These are phyloP conservation scores for Phenacoccus solenopsis DNA, from an alignment of 1,140 invertebrate species.

Conservation along the genomic window DNA sequence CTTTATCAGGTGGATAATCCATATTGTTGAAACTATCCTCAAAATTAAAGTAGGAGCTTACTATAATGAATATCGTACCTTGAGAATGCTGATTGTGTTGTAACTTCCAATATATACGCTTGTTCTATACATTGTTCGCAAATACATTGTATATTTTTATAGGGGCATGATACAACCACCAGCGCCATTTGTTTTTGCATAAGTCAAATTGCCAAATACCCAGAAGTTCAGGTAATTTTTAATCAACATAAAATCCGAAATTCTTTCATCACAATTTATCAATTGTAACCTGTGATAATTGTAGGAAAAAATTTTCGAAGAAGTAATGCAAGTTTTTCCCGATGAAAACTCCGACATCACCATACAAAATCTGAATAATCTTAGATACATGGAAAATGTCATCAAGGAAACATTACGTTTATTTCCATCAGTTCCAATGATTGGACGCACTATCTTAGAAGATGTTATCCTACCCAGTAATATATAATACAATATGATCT, in stretches of 20 bases:
- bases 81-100: no score
- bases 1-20: no score
- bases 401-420: slow-evolving; percentile 48
- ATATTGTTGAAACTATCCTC: no score
- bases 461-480: slow-evolving; percentile 24
- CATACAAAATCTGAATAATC: slow-evolving; percentile 35
- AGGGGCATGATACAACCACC: slow-evolving; percentile 30
- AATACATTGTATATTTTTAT: slow-evolving; percentile 12
- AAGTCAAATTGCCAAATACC: slow-evolving; percentile 26
- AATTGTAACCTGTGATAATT: neutral
- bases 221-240: slow-evolving; percentile 26
- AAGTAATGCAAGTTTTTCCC: slow-evolving; percentile 9
- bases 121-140: no score
- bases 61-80: no score
- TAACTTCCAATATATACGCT: no score
- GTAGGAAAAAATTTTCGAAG: slow-evolving; percentile 19
- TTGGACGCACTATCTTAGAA: slow-evolving; percentile 37
- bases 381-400: slow-evolving; percentile 47
- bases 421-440: slow-evolving; percentile 44
- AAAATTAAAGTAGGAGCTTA: no score
- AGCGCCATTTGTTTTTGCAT: slow-evolving; percentile 28
- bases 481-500: slow-evolving; percentile 24
- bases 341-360: neutral
- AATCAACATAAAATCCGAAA: neutral
- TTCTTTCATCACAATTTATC: neutral